A percentile compares a stretch with the other conserved stretches of the same genome.
phyloP scores from a whole-genome alignment of 2,888 invertebrate genomes.

The Coelinius sp. region DNA sequence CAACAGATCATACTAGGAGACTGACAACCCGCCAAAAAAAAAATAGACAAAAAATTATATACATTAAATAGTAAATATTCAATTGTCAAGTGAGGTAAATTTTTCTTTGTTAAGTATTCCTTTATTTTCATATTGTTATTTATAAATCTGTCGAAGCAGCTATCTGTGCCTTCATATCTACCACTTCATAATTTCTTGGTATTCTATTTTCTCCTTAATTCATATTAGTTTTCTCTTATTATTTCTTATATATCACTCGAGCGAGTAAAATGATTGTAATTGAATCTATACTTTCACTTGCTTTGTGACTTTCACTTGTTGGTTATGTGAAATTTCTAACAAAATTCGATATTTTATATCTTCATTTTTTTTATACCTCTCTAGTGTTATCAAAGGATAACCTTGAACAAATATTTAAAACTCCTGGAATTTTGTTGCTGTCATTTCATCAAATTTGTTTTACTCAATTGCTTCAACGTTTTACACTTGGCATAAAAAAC shows the following conservation, averaged over 20 bases:
- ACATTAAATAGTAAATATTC: background rate
- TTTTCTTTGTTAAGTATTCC: background rate
- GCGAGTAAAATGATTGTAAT: background rate
- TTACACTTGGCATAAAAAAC: background rate
- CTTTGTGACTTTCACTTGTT: conserved; percentile 6
- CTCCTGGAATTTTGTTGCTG: background rate
- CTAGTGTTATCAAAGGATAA: background rate
- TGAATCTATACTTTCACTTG: background rate
- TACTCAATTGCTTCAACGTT: background rate
- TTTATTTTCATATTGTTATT: background rate
- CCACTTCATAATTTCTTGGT: background rate
- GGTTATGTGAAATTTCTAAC: conserved; percentile 2
- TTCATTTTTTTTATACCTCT: background rate
- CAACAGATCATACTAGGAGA: conserved; percentile 16
- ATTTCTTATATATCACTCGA: background rate
- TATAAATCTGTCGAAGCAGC: conserved; percentile 4
- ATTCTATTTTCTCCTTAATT: background rate
- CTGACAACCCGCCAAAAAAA: conserved; percentile 28
- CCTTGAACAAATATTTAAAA: background rate
- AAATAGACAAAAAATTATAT: background rate
- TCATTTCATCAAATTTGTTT: background rate
- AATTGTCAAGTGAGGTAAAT: conserved; percentile 5
- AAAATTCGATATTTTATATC: background rate
- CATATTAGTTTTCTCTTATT: background rate
- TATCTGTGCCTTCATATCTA: background rate